Evolutionary conservation across 1,140 invertebrate genomes (phyloP).

Genomic region (Drosophila sulfurigaster): DNA sequence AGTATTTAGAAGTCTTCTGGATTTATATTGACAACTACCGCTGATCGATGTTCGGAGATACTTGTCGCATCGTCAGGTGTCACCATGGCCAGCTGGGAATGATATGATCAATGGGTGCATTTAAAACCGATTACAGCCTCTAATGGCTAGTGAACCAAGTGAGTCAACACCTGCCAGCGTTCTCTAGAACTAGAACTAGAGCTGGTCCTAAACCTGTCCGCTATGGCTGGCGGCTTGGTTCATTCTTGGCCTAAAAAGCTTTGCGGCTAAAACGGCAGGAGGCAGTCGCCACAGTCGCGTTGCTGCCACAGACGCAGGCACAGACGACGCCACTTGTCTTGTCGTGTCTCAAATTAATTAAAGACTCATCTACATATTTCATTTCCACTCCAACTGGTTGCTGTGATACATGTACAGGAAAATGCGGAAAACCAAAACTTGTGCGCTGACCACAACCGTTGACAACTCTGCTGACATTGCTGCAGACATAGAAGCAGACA

Average conservation of each 20-base stretch:
- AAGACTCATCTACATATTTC: constrained; percentile 84
- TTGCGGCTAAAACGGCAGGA: constrained; percentile 62
- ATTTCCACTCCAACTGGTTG: constrained; percentile 82
- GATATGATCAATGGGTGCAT: constrained; percentile 68
- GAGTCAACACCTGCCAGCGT: constrained; percentile 72
- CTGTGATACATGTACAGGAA: constrained; percentile 54
- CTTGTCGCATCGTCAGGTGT: background rate
- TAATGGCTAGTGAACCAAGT: constrained; percentile 73
- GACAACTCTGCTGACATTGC: constrained; percentile 26
- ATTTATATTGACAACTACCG: background rate
- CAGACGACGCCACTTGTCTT: constrained; percentile 78
- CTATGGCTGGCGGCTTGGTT: background rate
- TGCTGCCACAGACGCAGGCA: constrained; percentile 36
- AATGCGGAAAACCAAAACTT: constrained; percentile 76
- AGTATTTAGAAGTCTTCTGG: background rate
- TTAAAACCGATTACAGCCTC: constrained; percentile 50
- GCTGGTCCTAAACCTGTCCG: constrained; percentile 28
- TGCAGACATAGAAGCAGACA: background rate
- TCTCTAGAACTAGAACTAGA: constrained; percentile 26
- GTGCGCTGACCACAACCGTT: constrained; percentile 43
- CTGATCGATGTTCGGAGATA: background rate
- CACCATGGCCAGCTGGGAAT: constrained; percentile 7
- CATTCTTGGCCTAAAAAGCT: constrained; percentile 65
- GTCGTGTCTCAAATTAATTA: constrained; percentile 84
- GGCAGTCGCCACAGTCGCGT: constrained; percentile 45